These are phyloP conservation scores for Metacarcinus magister DNA, from an alignment of 2,888 invertebrate genomes.

Conservation along the genomic window DNA sequence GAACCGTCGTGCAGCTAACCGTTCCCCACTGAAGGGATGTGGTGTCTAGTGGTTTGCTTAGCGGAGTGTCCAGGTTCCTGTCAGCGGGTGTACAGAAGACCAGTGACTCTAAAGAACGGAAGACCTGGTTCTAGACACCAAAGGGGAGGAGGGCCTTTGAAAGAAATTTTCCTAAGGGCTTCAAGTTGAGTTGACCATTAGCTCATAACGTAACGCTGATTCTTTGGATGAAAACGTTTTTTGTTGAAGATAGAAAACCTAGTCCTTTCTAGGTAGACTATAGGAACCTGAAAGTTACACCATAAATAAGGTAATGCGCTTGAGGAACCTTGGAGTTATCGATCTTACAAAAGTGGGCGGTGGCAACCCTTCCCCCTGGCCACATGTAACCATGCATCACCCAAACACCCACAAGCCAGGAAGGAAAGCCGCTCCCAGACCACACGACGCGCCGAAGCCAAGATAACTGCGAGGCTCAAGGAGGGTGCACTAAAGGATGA, in stretches of 20 bases:
- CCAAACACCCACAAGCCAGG: constrained; percentile 63
- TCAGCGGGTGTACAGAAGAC: constrained; percentile 47
- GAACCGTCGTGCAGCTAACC: background rate
- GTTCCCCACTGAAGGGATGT: background rate
- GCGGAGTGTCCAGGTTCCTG: background rate
- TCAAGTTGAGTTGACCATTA: constrained; percentile 66
- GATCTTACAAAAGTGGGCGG: constrained; percentile 38
- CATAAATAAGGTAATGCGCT: background rate
- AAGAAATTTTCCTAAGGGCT: constrained; percentile 62
- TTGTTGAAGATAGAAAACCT: background rate
- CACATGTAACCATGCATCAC: constrained; percentile 65
- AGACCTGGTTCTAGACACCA: constrained; percentile 37
- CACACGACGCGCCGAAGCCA: background rate
- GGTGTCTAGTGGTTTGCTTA: background rate
- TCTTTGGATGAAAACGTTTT: constrained; percentile 34
- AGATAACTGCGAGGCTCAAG: background rate
- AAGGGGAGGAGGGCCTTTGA: background rate
- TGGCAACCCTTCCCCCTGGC: constrained; percentile 57
- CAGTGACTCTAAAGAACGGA: constrained; percentile 42
- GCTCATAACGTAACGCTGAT: background rate
- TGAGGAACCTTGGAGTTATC: constrained; percentile 48
- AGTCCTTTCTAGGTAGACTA: background rate
- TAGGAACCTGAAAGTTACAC: background rate
- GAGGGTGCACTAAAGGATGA: background rate
- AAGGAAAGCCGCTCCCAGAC: background rate